Base-by-base conservation (phyloP, 2,888 invertebrate species). In the Cenopis cana region DNA sequence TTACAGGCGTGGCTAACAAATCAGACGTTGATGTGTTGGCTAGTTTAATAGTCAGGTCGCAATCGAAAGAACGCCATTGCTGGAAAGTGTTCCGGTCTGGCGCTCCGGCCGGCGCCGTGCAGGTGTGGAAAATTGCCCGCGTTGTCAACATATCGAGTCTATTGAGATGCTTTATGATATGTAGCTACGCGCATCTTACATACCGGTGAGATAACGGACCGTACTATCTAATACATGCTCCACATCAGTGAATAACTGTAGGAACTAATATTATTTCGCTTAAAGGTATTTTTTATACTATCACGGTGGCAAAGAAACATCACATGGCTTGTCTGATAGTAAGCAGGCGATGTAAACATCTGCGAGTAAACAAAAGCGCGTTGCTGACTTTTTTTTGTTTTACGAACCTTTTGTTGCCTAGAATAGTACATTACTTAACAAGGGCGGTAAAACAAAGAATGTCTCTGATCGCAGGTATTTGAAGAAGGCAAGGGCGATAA, bases 41-140 rank as follows among this genome's bases (percentile, higher is more conserved):
- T 54, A 46, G 59, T 24, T 65, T 65, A 59, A 57, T 64, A 64
- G 38, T 69, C 57, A 52, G n/a, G 59, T 59, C 52, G 64, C 62
- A 46, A 65, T 29, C 17, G 59, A 68, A n/a, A 57, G 59, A 85
- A 85, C 87, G 87, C 84, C 84, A 81, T 88, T 86, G 83, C 87
- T 86, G 87, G 88, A 89, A 89, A 90, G 86, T 87, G 89, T 90
- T 89, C 82, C 85, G 89, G 83, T 86, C 85, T 81, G 83, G 54
- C 68, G 72, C 17, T 29, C 24, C 33, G 55, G 46, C 60, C 69
- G 74, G 76, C 76, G 75, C 76, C 74, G 73, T 81, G 80, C 83
- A 84, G 80, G 82, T 84, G 85, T 84, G 79, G 80, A 85, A 82
- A 84, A 81, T 78, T 74, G 76, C 41, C 17, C 69, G 60, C 72